Conservation (phyloP, 2,797 vertebrate genomes). For the Semaprochilodus insignis region DNA sequence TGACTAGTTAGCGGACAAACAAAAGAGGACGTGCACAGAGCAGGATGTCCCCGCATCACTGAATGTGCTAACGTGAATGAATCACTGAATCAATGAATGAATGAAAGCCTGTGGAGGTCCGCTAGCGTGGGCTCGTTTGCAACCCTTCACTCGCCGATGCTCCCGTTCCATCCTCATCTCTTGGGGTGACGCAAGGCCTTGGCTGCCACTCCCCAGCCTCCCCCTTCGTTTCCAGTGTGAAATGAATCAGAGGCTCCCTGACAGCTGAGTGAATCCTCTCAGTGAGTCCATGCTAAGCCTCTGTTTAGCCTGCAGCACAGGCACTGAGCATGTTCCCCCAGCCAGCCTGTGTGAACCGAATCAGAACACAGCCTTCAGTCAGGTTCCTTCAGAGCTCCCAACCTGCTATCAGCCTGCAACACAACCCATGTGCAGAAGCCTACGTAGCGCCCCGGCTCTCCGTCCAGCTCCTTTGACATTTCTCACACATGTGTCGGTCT, state of each 20-base stretch:
- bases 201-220: conserved; percentile 46
- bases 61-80: neutral
- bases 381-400: conserved; percentile 30
- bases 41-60: neutral
- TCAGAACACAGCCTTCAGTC: conserved; percentile 30
- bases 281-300: conserved; percentile 62
- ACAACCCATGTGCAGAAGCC: neutral
- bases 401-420: conserved; percentile 24
- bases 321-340: conserved; percentile 31
- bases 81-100: neutral
- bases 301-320: conserved; percentile 46
- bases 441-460: neutral
- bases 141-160: neutral
- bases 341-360: conserved; percentile 41
- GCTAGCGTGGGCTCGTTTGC: conserved; percentile 4
- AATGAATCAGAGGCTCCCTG: conserved; percentile 70
- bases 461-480: neutral
- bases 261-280: conserved; percentile 73
- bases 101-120: neutral
- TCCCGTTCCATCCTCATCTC: neutral
- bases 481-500: no score
- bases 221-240: conserved; percentile 65
- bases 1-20: no score
- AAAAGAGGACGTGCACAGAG: no score
- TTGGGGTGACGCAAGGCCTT: conserved; percentile 37